phyloP scores from a whole-genome alignment of 2,888 invertebrate genomes.

The Idaea aversata region DNA sequence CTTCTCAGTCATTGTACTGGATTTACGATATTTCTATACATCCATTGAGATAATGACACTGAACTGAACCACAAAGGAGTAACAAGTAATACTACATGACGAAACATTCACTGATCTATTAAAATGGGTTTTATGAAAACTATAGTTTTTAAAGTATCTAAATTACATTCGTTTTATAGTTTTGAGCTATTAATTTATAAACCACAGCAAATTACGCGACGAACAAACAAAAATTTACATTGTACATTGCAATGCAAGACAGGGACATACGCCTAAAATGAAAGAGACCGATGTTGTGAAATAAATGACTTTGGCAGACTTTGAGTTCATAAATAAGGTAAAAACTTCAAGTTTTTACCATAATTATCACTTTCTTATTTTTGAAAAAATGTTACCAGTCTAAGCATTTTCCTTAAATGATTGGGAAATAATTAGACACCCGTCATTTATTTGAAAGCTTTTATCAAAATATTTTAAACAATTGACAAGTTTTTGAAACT shows the following conservation, averaged over 20 bases:
- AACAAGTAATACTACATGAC: slow-evolving; percentile 9
- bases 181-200: background rate
- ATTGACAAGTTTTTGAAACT: no score
- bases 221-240: slow-evolving; percentile 26
- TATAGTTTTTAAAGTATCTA: background rate
- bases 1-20: slow-evolving; percentile 62
- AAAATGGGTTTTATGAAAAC: background rate
- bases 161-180: background rate
- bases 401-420: no score
- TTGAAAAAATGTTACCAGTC: no score
- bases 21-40: slow-evolving; percentile 7
- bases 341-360: background rate
- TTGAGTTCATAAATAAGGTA: no score
- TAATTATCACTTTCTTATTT: background rate
- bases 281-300: background rate
- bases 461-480: no score
- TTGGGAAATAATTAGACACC: no score
- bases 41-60: slow-evolving; percentile 16
- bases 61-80: slow-evolving; percentile 22
- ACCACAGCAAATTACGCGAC: slow-evolving; percentile 21
- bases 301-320: background rate
- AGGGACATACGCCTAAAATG: background rate
- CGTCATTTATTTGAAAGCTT: no score
- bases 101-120: background rate
- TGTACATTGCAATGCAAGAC: slow-evolving; percentile 4